Base-by-base conservation (phyloP, 2,888 invertebrate species). In the Bimastos eiseni region DNA sequence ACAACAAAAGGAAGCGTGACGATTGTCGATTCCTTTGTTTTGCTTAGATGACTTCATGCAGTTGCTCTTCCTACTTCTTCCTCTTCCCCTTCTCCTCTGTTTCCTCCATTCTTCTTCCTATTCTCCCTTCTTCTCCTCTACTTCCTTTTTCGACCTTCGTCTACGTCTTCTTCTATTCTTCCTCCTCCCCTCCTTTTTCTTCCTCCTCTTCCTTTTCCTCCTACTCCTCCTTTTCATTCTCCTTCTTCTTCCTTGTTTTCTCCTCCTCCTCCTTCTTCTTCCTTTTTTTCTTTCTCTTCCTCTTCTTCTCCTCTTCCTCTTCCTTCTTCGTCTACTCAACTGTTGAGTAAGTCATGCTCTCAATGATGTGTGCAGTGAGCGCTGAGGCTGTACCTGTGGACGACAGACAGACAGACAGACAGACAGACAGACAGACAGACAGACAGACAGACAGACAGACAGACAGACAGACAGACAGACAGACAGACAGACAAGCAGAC, bases 41-140 rank as follows among this genome's bases (percentile, higher is more conserved):
- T 86, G 37, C 21, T 86, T 21, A 1, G 44, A 41, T 41, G 37
- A 11, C 41, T 41, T 13, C 24, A 34, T 37, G 36, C 8, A 36
- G 13, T 37, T 41, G 6, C 89, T 38, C 36, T 15, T 11, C 15
- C n/a, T 37, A 2, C 36, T 19, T 19, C 37, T 17, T 24, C 89
- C 41, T 4, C 83, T 41, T 34, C n/a, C 44, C 44, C 86, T 84
- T 33, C 88, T 38, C 34, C 70, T 38, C 36, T 36, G n/a, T 89
- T 41, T 92, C 88, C 84, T 38, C 83, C 84, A 88, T 44, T 1
- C 55, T 86, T n/a, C n/a, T n/a, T n/a, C n/a, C n/a, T n/a, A n/a
- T n/a, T n/a, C n/a, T n/a, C n/a, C n/a, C n/a, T n/a, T 15, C 38
- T 15, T 70, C 37, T 33, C 38, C 55, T 36, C 38, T 38, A n/a